phyloP scores from a whole-genome alignment of 2,797 vertebrate species.

The Epinephelus malabaricus region DNA sequence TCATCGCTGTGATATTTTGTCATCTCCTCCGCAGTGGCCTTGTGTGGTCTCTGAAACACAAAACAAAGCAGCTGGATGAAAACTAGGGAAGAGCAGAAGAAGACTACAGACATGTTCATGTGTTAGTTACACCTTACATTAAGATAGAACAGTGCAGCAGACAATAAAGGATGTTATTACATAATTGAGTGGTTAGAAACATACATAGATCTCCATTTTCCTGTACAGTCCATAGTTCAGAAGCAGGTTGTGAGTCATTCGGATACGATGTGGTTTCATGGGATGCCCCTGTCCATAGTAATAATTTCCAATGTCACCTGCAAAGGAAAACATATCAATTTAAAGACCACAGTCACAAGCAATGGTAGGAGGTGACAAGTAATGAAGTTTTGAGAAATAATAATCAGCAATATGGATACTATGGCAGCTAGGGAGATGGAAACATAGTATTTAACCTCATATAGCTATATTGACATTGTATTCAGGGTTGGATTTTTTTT shows the following conservation, averaged over 20 bases:
- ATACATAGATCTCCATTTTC: constrained; percentile 97
- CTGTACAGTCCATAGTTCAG: constrained; percentile 95
- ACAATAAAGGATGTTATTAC: background rate
- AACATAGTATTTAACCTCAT: too few relatives aligned
- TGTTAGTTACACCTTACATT: background rate
- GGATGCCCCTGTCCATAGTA: constrained; percentile 96
- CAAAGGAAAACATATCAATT: constrained; percentile 41
- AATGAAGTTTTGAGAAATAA: too few relatives aligned
- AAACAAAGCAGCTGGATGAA: background rate
- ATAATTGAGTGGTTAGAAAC: constrained; percentile 59
- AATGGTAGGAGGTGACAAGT: too few relatives aligned
- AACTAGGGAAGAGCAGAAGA: background rate
- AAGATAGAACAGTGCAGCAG: background rate
- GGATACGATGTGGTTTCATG: constrained; percentile 96
- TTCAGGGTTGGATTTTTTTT: too few relatives aligned
- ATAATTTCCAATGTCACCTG: constrained; percentile 95
- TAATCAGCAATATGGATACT: too few relatives aligned
- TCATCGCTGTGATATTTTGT: constrained; percentile 97
- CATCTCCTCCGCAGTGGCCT: constrained; percentile 96
- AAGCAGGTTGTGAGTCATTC: constrained; percentile 95
- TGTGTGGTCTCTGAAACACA: constrained; percentile 91
- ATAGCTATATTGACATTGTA: too few relatives aligned
- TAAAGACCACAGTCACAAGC: background rate
- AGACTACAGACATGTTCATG: background rate
- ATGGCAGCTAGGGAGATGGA: too few relatives aligned